phyloP scores from a whole-genome alignment of 2,113 vertebrate species.

The Chlorodrepanis virens region DNA sequence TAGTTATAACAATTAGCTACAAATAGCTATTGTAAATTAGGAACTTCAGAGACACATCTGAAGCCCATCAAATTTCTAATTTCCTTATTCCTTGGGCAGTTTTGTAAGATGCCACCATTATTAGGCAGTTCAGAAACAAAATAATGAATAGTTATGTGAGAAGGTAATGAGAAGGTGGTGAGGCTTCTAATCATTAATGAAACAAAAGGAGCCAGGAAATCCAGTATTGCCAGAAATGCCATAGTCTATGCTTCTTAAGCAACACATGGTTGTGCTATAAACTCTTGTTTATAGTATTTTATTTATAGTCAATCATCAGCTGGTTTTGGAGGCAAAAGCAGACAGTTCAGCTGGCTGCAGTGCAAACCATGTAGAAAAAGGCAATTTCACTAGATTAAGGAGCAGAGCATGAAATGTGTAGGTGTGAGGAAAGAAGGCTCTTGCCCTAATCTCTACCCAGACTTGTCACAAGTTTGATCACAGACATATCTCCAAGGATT shows the following conservation, averaged over 20 bases:
- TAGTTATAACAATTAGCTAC: background rate
- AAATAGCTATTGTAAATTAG: background rate
- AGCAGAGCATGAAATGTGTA: background rate
- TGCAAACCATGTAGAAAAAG: background rate
- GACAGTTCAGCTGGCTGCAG: background rate
- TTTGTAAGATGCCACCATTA: background rate
- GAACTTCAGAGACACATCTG: background rate
- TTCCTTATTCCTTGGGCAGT: background rate
- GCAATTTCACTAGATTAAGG: background rate
- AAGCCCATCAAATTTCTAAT: background rate
- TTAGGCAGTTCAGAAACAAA: background rate
- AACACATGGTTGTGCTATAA: background rate
- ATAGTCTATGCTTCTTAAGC: background rate
- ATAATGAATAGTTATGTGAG: background rate
- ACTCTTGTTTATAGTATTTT: background rate
- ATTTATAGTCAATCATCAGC: background rate
- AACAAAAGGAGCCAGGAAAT: background rate
- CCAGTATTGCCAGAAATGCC: background rate
- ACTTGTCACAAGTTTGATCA: background rate
- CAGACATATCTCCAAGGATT: background rate
- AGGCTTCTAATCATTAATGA: background rate
- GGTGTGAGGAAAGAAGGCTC: background rate
- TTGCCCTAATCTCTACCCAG: background rate
- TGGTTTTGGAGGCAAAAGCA: background rate
- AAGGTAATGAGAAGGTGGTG: background rate